Evolutionary conservation across 2,797 vertebrate species (phyloP), one percentile per base, ranked within the genome.

Genomic region (Podargus strigoides): DNA sequence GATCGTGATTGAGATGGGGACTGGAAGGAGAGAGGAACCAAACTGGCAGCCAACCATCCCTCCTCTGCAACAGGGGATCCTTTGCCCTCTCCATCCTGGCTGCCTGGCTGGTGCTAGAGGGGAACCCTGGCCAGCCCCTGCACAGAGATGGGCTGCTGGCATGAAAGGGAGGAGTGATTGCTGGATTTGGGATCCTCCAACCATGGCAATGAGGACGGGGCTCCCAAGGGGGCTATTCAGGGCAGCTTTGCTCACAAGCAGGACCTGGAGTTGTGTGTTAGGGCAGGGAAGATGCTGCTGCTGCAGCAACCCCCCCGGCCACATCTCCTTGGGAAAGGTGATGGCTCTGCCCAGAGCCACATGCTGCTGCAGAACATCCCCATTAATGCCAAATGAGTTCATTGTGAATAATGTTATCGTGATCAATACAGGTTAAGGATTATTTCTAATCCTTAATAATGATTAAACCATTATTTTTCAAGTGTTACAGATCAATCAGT

Each of bases 401-500:
- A 96, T 97, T 60, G 49, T 92, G 96, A 97, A 97, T 97, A 97
- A 97, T 59, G 34, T 90, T 95, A 97, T 76, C 6, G 20, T 87
- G 89, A 96, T 96, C 95, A 7, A 97, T 97, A 93, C 74, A 72
- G 96, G 60, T 72, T 95, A 94, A 95, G 97, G 97, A 97, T 98
- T 98, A 97, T 96, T 97, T 97, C 95, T 97, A 97, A 98, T 97
- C 97, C 96, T 97, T 97, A 81, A 94, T 95, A 97, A 97, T 84
- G 95, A 97, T 97, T 96, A 97, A 97, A 96, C 93, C 95, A 96
- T 97, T 97, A 98, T 97, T 98, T 96, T 97, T 96, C 96, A 91
- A 37, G 96, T 96, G 96, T 94, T 95, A 96, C 93, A 96, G 96
- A 98, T 98, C 97, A 97, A 98, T 97, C 96, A 93, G 97, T 91